A percentile compares a stretch with the other conserved stretches of the same genome.
phyloP scores from a whole-genome alignment of 37 sponge, comb jelly and placozoan genomes.

The Petrosia ficiformis region DNA sequence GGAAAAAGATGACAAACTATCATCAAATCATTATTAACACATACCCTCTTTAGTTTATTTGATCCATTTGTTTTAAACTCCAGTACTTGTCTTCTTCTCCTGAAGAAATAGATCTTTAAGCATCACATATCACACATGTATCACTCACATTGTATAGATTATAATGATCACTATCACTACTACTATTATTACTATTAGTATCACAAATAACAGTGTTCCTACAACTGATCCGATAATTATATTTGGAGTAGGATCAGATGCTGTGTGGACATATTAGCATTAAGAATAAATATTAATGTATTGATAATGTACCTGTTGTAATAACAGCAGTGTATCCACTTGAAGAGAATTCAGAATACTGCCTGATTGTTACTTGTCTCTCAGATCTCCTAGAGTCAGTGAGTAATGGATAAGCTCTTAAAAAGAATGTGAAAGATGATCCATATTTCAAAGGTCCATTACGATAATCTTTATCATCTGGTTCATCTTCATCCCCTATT shows the following conservation, averaged over 20 bases:
- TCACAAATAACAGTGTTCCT: not conserved
- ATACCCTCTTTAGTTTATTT: no score
- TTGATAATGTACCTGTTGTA: not conserved
- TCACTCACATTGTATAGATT: no score
- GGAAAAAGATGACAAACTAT: no score
- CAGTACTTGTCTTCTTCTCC: no score
- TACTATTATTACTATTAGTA: not conserved
- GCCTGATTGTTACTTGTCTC: not conserved
- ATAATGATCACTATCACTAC: not conserved
- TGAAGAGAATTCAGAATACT: constrained; percentile 16
- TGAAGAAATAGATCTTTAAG: no score
- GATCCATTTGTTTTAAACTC: no score
- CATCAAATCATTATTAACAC: no score
- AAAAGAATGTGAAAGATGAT: constrained; percentile 49
- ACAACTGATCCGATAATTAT: constrained; percentile 4
- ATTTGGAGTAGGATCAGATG: not conserved
- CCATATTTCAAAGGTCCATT: constrained; percentile 39
- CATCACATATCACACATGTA: no score
- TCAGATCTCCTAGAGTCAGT: no score
- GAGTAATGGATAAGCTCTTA: constrained; percentile 39
- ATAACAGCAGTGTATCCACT: constrained; percentile 3
- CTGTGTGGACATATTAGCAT: not conserved
- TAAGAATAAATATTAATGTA: not conserved
- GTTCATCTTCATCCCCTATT: constrained; percentile 1
- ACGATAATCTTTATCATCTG: constrained; percentile 42